A percentile compares a stretch with the other conserved stretches of the same genome.
phyloP scores from a whole-genome alignment of 2,888 invertebrate species.

The Watsonalla cultraria region DNA sequence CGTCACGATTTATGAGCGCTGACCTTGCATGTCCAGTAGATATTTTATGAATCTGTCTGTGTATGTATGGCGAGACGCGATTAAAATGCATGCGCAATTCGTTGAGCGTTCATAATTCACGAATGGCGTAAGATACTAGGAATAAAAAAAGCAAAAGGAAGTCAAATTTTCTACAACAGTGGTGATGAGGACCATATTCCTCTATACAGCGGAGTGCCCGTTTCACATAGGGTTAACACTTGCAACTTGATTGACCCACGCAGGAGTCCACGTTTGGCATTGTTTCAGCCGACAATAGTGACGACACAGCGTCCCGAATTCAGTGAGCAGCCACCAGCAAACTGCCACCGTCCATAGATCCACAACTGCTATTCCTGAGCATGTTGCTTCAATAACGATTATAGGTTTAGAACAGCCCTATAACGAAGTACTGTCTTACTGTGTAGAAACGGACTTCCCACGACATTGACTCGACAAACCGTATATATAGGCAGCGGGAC shows the following conservation, averaged over 20 bases:
- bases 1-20: too few relatives aligned
- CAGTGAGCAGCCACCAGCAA: neutral
- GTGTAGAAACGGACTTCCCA: conserved; percentile 50
- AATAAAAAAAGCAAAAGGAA: conserved; percentile 25
- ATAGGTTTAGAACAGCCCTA: conserved; percentile 3
- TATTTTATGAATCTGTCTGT: too few relatives aligned
- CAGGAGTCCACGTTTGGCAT: neutral
- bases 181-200: conserved; percentile 30
- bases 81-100: too few relatives aligned
- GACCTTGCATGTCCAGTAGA: too few relatives aligned
- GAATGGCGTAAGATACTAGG: too few relatives aligned
- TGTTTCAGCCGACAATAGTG: conserved; percentile 4
- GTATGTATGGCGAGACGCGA: too few relatives aligned
- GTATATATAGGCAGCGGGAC: conserved; percentile 19
- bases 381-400: conserved; percentile 8
- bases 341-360: neutral
- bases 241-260: neutral
- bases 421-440: conserved; percentile 25
- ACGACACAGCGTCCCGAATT: neutral
- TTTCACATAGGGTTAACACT: neutral
- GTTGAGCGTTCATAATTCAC: too few relatives aligned
- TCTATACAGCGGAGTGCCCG: conserved; percentile 6
- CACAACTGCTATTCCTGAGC: conserved; percentile 6
- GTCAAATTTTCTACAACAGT: conserved; percentile 45
- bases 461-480: rapidly evolving